phyloP scores from a whole-genome alignment of 2,797 vertebrate genomes.

The Lemur catta region DNA sequence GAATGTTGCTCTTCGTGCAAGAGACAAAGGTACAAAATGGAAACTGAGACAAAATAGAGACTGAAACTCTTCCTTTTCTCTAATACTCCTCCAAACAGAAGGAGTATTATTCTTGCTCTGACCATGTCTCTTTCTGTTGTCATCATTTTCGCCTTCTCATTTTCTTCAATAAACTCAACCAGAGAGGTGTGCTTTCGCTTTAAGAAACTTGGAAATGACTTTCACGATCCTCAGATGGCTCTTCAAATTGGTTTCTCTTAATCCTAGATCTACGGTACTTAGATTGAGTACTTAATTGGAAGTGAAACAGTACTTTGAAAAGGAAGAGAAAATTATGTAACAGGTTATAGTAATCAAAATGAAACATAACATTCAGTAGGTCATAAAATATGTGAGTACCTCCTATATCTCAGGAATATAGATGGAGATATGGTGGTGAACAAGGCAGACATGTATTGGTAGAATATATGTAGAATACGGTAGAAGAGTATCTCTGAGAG shows the following conservation, averaged over 20 bases:
- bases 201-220: constrained; percentile 47
- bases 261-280: background rate
- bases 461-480: background rate
- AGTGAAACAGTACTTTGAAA: constrained; percentile 3
- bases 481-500: background rate
- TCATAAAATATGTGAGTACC: background rate
- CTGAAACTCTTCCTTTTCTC: background rate
- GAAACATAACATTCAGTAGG: constrained; percentile 33
- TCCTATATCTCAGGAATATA: background rate
- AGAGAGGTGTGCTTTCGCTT: background rate
- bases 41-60: background rate
- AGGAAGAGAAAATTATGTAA: constrained; percentile 17
- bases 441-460: background rate
- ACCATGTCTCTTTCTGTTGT: background rate
- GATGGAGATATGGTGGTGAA: background rate
- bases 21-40: background rate
- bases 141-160: constrained; percentile 1
- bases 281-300: background rate
- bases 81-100: background rate
- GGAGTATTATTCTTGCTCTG: constrained; percentile 50
- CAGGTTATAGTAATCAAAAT: constrained; percentile 8
- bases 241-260: constrained; percentile 27
- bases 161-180: constrained; percentile 36
- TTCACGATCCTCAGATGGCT: background rate
- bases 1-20: background rate